Percentiles rank a stretch among this genome's conserved stretches.
phyloP scores from a whole-genome alignment of 1,140 invertebrate species.

The Bombus haemorrhoidalis region DNA sequence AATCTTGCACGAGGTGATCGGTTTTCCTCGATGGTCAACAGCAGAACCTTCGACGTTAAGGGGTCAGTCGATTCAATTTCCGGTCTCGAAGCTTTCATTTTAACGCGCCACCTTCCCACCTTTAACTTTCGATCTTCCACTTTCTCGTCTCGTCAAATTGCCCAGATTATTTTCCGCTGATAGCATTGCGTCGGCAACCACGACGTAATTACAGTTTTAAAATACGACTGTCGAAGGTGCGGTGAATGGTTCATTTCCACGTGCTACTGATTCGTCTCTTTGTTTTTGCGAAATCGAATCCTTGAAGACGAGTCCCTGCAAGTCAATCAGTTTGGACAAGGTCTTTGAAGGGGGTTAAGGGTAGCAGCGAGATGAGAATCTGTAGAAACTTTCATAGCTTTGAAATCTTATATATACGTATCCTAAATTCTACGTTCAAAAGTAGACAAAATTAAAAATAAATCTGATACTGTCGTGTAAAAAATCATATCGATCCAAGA shows the following conservation, averaged over 20 bases:
- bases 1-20: slow-evolving; percentile 18
- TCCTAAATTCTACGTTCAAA: no score
- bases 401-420: no score
- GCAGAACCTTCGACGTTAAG: not conserved
- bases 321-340: no score
- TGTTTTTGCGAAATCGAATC: not conserved
- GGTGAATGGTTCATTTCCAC: slow-evolving; percentile 27
- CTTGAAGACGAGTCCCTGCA: not conserved
- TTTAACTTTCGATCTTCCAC: not conserved
- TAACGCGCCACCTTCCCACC: not conserved
- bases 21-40: not conserved
- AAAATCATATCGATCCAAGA: not conserved
- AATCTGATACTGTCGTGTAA: not conserved
- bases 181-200: not conserved
- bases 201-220: slow-evolving; percentile 19
- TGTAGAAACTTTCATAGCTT: no score
- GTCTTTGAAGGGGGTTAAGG: no score
- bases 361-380: no score
- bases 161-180: slow-evolving; percentile 7
- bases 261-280: not conserved
- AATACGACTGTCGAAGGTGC: not conserved
- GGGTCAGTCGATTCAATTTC: slow-evolving; percentile 30
- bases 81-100: slow-evolving; percentile 4
- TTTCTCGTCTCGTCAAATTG: not conserved
- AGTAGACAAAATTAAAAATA: not conserved